phyloP scores from a whole-genome alignment of 2,113 vertebrate species.

The Macaca fascicularis region T2T-MFA8v1.1 NC_088390.1:68821001-68821500 shows the following conservation, averaged over 20 bases:
- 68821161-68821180: background rate
- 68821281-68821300: constrained; percentile 32
- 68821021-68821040: background rate
- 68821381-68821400: constrained; percentile 44
- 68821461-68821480: background rate
- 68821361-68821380: constrained; percentile 56
- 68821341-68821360: constrained; percentile 14
- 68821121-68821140: background rate
- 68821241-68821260: background rate
- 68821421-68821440: background rate
- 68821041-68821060: background rate
- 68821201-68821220: background rate
- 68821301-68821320: constrained; percentile 20
- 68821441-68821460: background rate
- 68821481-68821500: background rate
- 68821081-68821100: background rate
- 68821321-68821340: background rate
- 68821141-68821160: background rate
- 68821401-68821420: background rate
- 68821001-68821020: background rate
- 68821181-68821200: background rate
- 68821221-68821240: background rate
- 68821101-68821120: background rate
- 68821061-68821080: background rate
- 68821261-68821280: background rate